Evolutionary conservation across 2,888 invertebrate species (phyloP).

Genomic region (Amblyteles armatorius): DNA sequence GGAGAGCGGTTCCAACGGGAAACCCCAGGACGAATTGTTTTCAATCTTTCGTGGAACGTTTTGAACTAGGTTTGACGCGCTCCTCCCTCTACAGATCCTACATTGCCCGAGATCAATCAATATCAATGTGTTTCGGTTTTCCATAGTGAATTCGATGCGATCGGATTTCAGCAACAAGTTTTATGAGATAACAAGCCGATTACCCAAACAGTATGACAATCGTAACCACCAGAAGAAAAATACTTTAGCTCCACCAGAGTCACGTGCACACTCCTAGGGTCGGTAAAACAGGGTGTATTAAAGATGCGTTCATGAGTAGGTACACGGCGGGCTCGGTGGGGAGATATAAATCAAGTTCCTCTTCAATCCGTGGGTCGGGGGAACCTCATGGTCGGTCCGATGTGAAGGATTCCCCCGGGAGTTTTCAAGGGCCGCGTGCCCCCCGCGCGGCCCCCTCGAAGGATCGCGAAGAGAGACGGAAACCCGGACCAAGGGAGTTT

Average conservation of each 20-base stretch:
- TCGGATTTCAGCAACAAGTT: not conserved
- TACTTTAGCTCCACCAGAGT: not conserved
- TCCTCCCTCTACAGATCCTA: not conserved
- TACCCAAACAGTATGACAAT: not conserved
- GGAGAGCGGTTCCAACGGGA: too few relatives aligned
- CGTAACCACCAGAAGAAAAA: too few relatives aligned
- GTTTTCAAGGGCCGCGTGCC: conserved; percentile 54
- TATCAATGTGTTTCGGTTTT: too few relatives aligned
- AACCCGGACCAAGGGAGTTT: not conserved
- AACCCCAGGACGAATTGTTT: too few relatives aligned
- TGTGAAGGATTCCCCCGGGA: conserved; percentile 40
- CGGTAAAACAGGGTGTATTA: conserved; percentile 21
- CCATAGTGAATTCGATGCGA: not conserved
- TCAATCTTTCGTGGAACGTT: not conserved
- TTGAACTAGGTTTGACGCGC: not conserved
- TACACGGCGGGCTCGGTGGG: conserved; percentile 15
- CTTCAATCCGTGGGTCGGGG: conserved; percentile 10
- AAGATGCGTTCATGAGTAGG: conserved; percentile 38
- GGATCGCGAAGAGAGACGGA: conserved; percentile 20
- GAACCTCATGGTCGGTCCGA: conserved; percentile 28
- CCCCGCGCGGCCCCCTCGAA: conserved; percentile 21
- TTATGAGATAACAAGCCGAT: too few relatives aligned
- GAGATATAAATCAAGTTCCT: conserved; percentile 43
- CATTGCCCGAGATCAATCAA: too few relatives aligned
- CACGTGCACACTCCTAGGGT: not conserved